Base-by-base conservation (phyloP, 30 jellyfish, hydroid and myxozoan species). In the Hydractinia symbiolongicarpus region DNA sequence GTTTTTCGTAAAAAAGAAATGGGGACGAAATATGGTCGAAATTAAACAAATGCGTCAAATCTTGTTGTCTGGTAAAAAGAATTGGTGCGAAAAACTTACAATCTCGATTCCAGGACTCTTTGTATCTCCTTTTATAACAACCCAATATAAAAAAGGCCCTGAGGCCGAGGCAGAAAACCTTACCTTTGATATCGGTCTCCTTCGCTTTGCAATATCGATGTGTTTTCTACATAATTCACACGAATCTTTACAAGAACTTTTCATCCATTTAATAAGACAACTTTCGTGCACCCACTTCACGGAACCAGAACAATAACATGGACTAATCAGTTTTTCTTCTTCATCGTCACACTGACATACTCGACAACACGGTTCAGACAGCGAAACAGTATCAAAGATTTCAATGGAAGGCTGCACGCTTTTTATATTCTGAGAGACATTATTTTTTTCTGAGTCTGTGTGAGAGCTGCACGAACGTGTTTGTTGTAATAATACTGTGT, bases 221-320 rank as follows among this genome's bases (percentile, higher is more conserved):
- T 81, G 52, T 54, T 54, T 69, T 55, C 52, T 75, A 67, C 95
- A 86, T 74, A 86, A 62, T 53, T 86, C 95, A 67, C 95, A 86
- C 14, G 83, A 55, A 20, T 86, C 86, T 53, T 51, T 71, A 76
- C 79, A 52, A 16, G 88, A 79, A 64, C 89, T 13, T 86, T 86
- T 82, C 89, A 86, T 70, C 95, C 95, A 86, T 53, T 86, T 85
- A 6, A 86, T 69, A 54, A 86, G 81, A 50, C 95, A 86, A 73
- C 89, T 86, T 73, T 86, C 89, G 81, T 86, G 95, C 40, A 86
- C 84, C 73, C 80, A 72, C 62, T 86, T 85, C 85, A 86, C 78
- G 7, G 95, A 78, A 7, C 95, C 95, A 8, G 86, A 70, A 50
- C 95, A 86, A 66, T 50, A n/a, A 74, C 95, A 86, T 8, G 95